Percentiles rank a stretch among this genome's conserved stretches.
phyloP scores from a whole-genome alignment of 2,888 invertebrate genomes.

The Rotaria magnacalcarata region DNA sequence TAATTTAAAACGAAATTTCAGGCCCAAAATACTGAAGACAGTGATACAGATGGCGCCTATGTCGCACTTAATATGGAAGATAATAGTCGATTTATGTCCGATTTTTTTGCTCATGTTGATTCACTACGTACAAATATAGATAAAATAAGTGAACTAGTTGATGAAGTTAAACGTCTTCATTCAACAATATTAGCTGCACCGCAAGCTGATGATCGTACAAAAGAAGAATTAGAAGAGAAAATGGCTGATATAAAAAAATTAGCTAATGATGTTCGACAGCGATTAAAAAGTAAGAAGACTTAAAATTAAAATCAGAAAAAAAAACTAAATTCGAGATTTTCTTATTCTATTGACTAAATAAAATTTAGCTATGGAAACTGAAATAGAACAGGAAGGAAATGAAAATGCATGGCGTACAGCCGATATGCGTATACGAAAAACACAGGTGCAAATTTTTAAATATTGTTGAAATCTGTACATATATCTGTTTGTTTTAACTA shows the following conservation, averaged over 20 bases:
- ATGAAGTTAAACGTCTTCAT: conserved; percentile 99
- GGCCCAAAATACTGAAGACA: conserved; percentile 41
- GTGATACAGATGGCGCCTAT: conserved; percentile 39
- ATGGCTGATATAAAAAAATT: conserved; percentile 99
- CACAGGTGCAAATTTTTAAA: conserved; percentile 40
- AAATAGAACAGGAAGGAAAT: conserved; percentile 45
- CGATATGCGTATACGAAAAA: conserved; percentile 46
- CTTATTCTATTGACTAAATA: conserved; percentile 53
- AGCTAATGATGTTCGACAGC: conserved; percentile 98
- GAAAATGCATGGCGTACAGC: conserved; percentile 36
- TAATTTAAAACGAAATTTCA: not conserved
- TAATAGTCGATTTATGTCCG: conserved; percentile 30
- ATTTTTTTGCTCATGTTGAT: conserved; percentile 67
- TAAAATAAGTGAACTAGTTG: conserved; percentile 96
- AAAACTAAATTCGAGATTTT: conserved; percentile 53
- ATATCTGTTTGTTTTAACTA: not conserved
- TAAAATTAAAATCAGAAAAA: not conserved
- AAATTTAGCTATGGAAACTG: conserved; percentile 44
- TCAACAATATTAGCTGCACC: conserved; percentile 97
- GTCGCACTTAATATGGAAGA: conserved; percentile 44
- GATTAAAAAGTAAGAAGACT: conserved; percentile 78
- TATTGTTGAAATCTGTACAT: not conserved
- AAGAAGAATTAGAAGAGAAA: conserved; percentile 98
- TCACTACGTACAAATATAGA: conserved; percentile 99
- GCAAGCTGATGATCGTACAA: conserved; percentile 98